Base-by-base conservation (phyloP, 2,888 invertebrate species). In the Lobophora halterata region DNA sequence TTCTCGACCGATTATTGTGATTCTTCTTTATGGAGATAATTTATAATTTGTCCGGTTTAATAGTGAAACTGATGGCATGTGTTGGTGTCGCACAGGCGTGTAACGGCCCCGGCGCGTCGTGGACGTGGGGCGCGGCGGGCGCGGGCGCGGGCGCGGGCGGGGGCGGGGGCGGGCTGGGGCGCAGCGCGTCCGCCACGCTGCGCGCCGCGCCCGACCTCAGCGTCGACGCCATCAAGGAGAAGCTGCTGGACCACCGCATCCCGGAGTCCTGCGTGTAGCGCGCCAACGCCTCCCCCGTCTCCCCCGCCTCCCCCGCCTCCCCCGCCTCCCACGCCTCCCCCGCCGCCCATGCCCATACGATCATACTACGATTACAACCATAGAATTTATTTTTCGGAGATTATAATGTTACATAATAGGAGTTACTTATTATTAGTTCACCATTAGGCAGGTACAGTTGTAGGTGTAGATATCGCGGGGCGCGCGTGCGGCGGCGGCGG, bases 231-330 rank as follows among this genome's bases (percentile, higher is more conserved):
- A 95, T 95, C 79, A 95, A 95, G 78, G 94, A 95, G 79, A 92
- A 95, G 69, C 90, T 95, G 48, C 94, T 95, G 89, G 94, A 95
- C 65, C 93, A 93, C 74, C 91, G 95, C 71, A 92, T 95, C 71
- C 95, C 95, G 24, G 95, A 95, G 82, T 95, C 95, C 73, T 95
- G 95, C 86, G 95, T 95, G 65, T 95, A 93, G 91, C 18, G 21
- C 8, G n/a, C 7, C 6, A 6, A 5, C 21, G 11, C 30, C 10
- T 37, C 33, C n/a, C n/a, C n/a, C n/a, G n/a, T n/a, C n/a, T n/a
- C n/a, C n/a, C n/a, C n/a, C n/a, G n/a, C n/a, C n/a, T n/a, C n/a
- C n/a, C n/a, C n/a, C n/a, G n/a, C n/a, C n/a, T n/a, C n/a, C n/a
- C n/a, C n/a, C n/a, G n/a, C n/a, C n/a, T n/a, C n/a, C n/a, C n/a